These are phyloP conservation scores for Calephelis nemesis DNA, from an alignment of 1,140 invertebrate species.

Conservation along the genomic window DNA sequence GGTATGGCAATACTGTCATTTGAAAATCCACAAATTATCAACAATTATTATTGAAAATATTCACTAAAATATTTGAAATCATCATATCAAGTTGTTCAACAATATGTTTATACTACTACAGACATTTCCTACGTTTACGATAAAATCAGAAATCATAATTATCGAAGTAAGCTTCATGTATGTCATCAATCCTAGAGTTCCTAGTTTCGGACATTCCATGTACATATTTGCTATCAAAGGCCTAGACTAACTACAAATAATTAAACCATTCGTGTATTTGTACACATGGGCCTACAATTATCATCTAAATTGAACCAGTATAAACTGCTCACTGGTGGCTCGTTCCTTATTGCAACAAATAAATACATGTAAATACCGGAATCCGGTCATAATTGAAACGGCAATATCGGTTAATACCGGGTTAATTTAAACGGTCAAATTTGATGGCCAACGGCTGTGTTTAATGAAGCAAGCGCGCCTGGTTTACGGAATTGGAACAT, in stretches of 20 bases:
- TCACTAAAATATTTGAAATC: too few species aligned
- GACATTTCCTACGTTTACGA: too few species aligned
- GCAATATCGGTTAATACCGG: constrained; percentile 30
- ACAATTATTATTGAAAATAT: too few species aligned
- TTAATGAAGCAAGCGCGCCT: constrained; percentile 28
- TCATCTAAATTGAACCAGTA: constrained; percentile 7
- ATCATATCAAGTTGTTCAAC: too few species aligned
- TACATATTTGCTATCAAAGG: background rate
- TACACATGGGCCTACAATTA: background rate
- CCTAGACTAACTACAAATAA: background rate
- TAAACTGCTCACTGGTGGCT: constrained; percentile 16
- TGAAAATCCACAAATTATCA: too few species aligned
- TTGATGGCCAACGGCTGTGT: constrained; percentile 28
- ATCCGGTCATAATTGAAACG: constrained; percentile 30
- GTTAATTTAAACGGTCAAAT: constrained; percentile 26
- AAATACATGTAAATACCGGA: constrained; percentile 27
- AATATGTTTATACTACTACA: too few species aligned
- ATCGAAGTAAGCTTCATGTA: too few species aligned
- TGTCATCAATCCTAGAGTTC: too few species aligned
- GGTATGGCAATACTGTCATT: too few species aligned
- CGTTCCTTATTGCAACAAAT: constrained; percentile 24
- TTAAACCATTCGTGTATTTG: background rate
- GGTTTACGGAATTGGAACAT: constrained; percentile 24
- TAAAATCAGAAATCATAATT: too few species aligned
- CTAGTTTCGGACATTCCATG: background rate